Base-by-base conservation (phyloP, 2,888 invertebrate species). In the Meteorus cinctellus region DNA sequence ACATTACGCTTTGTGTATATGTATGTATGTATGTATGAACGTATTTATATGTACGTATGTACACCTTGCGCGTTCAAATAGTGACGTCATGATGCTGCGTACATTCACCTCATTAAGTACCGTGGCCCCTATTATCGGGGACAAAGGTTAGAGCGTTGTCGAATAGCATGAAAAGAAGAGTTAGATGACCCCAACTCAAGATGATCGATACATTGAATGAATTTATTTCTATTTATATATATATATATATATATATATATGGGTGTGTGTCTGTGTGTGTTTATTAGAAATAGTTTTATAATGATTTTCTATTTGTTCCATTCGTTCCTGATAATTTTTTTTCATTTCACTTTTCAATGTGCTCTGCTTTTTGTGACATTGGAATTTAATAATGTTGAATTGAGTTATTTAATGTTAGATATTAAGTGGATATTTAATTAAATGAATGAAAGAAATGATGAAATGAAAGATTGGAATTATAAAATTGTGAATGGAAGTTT, bases 51-150 rank as follows among this genome's bases (percentile, higher is more conserved):
- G 62, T 71, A 55, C 69, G 66, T 74, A 63, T 72, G 73, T 82
- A 75, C 77, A 76, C 78, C 79, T 79, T 75, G 71, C 74, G 76
- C 77, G 70, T 69, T 75, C 73, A 78, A 75, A 67, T 73, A n/a
- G 8, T 78, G 79, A 81, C 79, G 81, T 81, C 79, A 78, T 76
- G 36, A 73, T 65, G 60, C 77, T 79, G 83, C 77, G 85, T 85
- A 83, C 84, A 80, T 85, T 85, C 84, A 85, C 85, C 84, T 85
- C 82, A 84, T 84, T 82, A 82, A 82, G 84, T 81, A 81, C 77
- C 77, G 81, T 78, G 78, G 82, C 82, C 79, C 80, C 80, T 80
- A 80, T 85, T 82, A 84, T 85, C 79, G 81, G 77, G 84, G 84
- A 84, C 85, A 82, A 84, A 85, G 85, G 85, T 85, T 82, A 79